Percentiles rank a stretch among this genome's conserved stretches.
Conservation (phyloP, 2,888 invertebrate genomes). For the Hermaeophaga mercurialis region DNA sequence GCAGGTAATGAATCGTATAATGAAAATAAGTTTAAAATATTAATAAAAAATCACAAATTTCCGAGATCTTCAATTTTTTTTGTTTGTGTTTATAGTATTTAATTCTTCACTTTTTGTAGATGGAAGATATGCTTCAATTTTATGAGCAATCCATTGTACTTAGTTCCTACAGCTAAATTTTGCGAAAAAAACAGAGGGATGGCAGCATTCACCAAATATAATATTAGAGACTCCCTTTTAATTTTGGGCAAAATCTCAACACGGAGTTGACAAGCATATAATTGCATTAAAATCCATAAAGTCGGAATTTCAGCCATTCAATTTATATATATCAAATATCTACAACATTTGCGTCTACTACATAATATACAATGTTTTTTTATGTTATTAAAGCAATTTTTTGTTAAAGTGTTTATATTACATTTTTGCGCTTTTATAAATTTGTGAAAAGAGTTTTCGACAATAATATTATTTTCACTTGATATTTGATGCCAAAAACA, state of each 20-base stretch:
- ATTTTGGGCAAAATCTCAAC: background rate
- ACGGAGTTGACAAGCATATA: background rate
- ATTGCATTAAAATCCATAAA: background rate
- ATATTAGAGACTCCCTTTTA: background rate
- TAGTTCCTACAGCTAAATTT: constrained; percentile 29
- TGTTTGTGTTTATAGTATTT: no score
- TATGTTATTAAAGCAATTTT: background rate
- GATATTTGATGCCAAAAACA: no score
- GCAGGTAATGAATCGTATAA: no score
- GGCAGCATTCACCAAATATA: background rate
- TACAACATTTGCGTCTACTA: background rate
- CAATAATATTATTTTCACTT: no score
- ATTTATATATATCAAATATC: no score
- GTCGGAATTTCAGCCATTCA: background rate
- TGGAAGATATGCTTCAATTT: constrained; percentile 21
- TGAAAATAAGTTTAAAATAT: background rate
- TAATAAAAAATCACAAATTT: constrained; percentile 1
- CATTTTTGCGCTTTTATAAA: no score
- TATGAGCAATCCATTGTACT: constrained; percentile 34
- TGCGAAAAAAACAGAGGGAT: constrained; percentile 20
- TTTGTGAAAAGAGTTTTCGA: no score
- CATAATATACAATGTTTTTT: background rate
- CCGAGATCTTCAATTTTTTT: background rate
- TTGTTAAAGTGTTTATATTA: no score
- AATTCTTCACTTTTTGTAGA: constrained; percentile 22